A percentile compares a stretch with the other conserved stretches of the same genome.
Evolutionary conservation across 2,113 vertebrate genomes (phyloP).

Genomic region (Hiodon tergisus): DNA sequence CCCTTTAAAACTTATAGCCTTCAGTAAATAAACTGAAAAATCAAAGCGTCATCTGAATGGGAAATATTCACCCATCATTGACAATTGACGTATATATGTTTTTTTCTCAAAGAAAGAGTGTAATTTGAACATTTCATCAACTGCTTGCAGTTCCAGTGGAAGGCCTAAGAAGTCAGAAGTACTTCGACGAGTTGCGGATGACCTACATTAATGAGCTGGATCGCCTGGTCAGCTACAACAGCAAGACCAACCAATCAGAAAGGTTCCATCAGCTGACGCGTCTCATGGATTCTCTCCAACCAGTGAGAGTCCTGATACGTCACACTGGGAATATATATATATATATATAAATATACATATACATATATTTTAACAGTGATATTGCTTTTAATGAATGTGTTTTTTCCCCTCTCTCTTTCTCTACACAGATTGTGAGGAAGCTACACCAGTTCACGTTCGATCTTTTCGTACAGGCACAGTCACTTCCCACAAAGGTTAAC

Average conservation of each 20-base stretch:
- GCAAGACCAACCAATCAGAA: slow-evolving; percentile 81
- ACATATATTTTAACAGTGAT: background rate
- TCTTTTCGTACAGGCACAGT: slow-evolving; percentile 82
- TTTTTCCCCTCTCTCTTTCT: slow-evolving; percentile 8
- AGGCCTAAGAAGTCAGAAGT: slow-evolving; percentile 87
- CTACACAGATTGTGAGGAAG: slow-evolving; percentile 78
- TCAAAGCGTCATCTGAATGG: too few relatives aligned
- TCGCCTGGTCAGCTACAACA: slow-evolving; percentile 79
- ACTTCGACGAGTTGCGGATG: slow-evolving; percentile 90
- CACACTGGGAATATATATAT: background rate
- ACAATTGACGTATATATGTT: too few relatives aligned
- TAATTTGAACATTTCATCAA: background rate
- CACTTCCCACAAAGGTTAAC: slow-evolving; percentile 73
- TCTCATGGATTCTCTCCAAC: slow-evolving; percentile 90
- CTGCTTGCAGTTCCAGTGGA: slow-evolving; percentile 79
- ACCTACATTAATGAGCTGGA: slow-evolving; percentile 96
- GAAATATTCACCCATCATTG: too few relatives aligned
- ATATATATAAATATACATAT: background rate
- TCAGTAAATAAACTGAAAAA: background rate
- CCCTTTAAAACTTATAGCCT: background rate
- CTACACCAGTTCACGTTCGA: slow-evolving; percentile 95
- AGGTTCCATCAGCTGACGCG: slow-evolving; percentile 94
- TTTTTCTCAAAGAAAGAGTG: too few relatives aligned
- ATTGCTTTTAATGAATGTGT: background rate
- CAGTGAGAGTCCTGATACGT: slow-evolving; percentile 60